Evolutionary conservation across 1,140 invertebrate species (phyloP), one percentile per base, ranked within the genome.

Genomic region (Spodoptera litura): DNA sequence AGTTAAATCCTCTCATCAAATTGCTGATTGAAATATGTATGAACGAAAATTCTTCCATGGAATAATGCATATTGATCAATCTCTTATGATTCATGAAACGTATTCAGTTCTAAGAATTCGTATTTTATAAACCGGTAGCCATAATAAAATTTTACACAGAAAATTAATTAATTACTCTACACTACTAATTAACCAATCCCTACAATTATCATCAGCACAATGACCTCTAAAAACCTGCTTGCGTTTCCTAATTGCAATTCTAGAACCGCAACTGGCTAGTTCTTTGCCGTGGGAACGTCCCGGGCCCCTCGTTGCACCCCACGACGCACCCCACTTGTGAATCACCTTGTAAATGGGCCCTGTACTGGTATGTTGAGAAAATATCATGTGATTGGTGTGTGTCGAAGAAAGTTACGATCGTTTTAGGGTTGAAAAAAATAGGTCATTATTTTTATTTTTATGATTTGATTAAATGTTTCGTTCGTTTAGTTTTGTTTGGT

Each of bases 271-370:
- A 62, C 56, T 11, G 25, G 38, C 61, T 64, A 64, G 59, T 53
- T 64, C 49, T 81, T 66, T 20, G 72, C 70, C 83, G 83, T 82
- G 83, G 79, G 83, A 84, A 82, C 66, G 53, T 55, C 77, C 78
- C 49, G 35, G 13, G 31, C 68, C 77, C 61, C 49, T 55, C 62
- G 27, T 35, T 66, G 61, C 62, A 75, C 73, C 68, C 66, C 61
- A 13, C 8, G 13, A 58, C 38, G 13, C 66, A 70, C 80, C 79
- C 80, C 66, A 53, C 38, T 72, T 66, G 68, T 59, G 76, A 74
- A 75, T 27, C 73, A 64, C 44, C 73, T 75, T 74, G 77, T 78
- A 74, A 78, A 73, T 72, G 64, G 75, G 25, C 27, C 15, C 51
- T 81, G 73, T 72, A 35, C 53, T 61, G 81, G 78, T 66, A 79